Base-by-base conservation (phyloP, 2,888 invertebrate species). In the Cotesia congregata region DNA sequence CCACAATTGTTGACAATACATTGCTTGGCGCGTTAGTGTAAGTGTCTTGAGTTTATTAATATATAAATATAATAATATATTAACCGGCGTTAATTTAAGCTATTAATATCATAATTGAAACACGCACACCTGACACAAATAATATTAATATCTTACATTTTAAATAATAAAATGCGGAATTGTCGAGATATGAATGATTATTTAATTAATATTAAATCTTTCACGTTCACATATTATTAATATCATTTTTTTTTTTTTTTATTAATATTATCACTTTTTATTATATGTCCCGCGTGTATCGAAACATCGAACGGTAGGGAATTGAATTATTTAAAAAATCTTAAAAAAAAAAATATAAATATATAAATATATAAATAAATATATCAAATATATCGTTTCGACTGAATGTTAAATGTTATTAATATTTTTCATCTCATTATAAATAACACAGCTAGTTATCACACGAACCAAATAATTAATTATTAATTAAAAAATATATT, bases 1-100 rank as follows among this genome's bases (percentile, higher is more conserved):
- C 30, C 85, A 88, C 86, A 88, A 88, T 84, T 84, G 85, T 88
- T 88, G 88, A 88, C 88, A 88, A 88, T 88, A 88, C 87, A 62
- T 40, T 86, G 87, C 87, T 88, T 85, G 86, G 85, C 83, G 81
- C 83, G 74, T 77, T 70, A 71, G 75, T 71, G 69, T 72, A 85
- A 83, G 87, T 85, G 84, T 85, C 85, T 85, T 86, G 85, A 71
- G 70, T 62, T 76, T 62, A 83, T 67, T 64, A 77, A 38, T 75
- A 72, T 70, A 71, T 62, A 74, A 68, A 1, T 62, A 77, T 30
- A 69, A 67, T 6, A 59, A 70, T 60, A 15, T n/a, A 71, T 17
- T 69, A 62, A 67, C 62, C 62, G 9, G 20, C 17, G 61, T 68
- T 17, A 67, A 67, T 30, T 39, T 60, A n/a, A n/a, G 12, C n/a